Percentiles rank a stretch among this genome's conserved stretches.
Conservation (phyloP, 2,797 vertebrate genomes). For the Numenius phaeopus region DNA sequence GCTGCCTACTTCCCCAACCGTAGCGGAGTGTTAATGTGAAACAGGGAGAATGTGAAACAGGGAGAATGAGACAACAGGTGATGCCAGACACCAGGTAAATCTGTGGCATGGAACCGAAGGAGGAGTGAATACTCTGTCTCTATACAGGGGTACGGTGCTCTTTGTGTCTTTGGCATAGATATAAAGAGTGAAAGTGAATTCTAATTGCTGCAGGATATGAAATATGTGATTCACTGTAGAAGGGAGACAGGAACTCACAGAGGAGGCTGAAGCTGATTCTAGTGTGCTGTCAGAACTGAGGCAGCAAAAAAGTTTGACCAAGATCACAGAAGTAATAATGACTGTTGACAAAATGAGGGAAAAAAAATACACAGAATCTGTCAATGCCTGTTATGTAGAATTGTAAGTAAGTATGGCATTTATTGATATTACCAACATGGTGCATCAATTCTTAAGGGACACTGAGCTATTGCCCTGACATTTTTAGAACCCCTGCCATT, state of each 20-base stretch:
- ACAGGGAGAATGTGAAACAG: not conserved
- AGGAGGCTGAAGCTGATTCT: not conserved
- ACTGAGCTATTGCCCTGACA: not conserved
- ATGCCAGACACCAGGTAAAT: not conserved
- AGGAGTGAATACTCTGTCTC: not conserved
- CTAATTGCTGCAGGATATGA: not conserved
- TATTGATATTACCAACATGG: not conserved
- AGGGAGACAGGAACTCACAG: not conserved
- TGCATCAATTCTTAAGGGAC: not conserved
- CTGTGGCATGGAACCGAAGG: not conserved
- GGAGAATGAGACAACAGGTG: not conserved
- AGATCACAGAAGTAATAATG: not conserved
- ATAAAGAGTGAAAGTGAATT: not conserved
- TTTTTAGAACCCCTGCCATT: not conserved
- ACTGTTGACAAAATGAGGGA: not conserved
- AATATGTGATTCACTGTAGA: not conserved
- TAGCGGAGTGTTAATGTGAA: not conserved
- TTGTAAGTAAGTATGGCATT: not conserved
- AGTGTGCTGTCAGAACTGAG: not conserved
- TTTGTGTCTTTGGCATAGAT: not conserved
- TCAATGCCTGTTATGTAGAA: not conserved
- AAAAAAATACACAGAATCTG: not conserved
- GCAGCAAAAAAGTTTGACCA: not conserved
- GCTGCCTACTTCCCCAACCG: not conserved
- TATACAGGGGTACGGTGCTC: no score